phyloP scores from a whole-genome alignment of 2,113 vertebrate genomes.

The Thinocorus orbignyianus region DNA sequence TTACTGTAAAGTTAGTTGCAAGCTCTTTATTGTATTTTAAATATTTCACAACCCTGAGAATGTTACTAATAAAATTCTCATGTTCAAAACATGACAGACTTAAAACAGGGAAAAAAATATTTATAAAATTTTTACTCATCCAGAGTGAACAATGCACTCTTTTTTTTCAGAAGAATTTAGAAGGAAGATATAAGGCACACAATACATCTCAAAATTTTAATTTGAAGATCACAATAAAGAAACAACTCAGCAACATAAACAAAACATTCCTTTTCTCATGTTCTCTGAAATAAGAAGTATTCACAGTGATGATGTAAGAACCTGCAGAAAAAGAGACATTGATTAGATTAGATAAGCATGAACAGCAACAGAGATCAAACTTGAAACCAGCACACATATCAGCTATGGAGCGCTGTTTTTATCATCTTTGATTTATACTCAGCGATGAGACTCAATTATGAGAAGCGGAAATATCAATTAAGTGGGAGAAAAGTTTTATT shows the following conservation, averaged over 20 bases:
- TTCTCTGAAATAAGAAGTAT: background rate
- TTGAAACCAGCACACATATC: conserved; percentile 17
- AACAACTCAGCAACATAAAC: background rate
- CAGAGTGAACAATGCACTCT: background rate
- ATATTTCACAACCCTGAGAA: background rate
- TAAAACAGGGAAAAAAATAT: background rate
- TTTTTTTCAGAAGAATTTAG: background rate
- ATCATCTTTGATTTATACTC: conserved; percentile 51
- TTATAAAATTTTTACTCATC: background rate
- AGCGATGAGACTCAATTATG: background rate
- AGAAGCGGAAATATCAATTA: conserved; percentile 51
- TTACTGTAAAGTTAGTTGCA: background rate
- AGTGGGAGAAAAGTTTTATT: conserved; percentile 53
- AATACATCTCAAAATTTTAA: background rate
- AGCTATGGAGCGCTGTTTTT: conserved; percentile 46
- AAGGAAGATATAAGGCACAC: background rate
- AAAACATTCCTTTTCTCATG: background rate
- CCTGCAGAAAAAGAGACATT: conserved; percentile 43
- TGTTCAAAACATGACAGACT: background rate
- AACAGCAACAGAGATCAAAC: conserved; percentile 52
- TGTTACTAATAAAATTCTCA: background rate
- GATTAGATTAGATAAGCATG: conserved; percentile 66
- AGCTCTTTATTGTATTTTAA: background rate
- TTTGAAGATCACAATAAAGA: conserved; percentile 29
- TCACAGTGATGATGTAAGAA: background rate